Evolutionary conservation across 23 tunicate genomes (phyloP), one percentile per base, ranked within the genome.

Genomic region (Halocynthia aurantium): DNA sequence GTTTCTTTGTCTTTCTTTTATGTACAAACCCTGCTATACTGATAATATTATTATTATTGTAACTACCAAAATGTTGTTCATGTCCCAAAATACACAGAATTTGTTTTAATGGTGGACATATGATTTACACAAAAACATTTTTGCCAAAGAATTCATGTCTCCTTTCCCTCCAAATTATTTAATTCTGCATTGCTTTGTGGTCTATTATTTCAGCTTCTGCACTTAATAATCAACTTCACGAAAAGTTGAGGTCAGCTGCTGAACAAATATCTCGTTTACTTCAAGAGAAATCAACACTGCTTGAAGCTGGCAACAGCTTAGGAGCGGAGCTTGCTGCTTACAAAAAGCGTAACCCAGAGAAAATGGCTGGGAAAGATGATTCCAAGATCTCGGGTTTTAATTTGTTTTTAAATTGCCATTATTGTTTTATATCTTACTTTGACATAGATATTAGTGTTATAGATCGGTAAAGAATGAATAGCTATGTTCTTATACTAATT

Each of bases 261-360:
- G 21, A 53, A 52, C 78, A 74, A 53, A 74, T 74, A 20, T 50
- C 78, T n/a, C 55, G 55, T 50, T 56, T 87, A 6, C 69, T 22
- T 7, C 78, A 64, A 56, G 93, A 87, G 57, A 82, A 77, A 72
- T 74, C 73, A 15, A 75, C 72, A 73, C 73, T 87, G 8, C 81
- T 88, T 44, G 95, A 88, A 69, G 52, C 76, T 11, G 67, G 95
- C 19, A 88, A 88, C 77, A 73, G 73, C 10, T 64, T 88, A 77
- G 72, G 84, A 72, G 73, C 86, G 49, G 93, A 87, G 64, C 61
- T 87, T 9, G 61, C 21, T 8, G 12, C 78, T 13, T 20, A 62
- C 13, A 68, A 52, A 52, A 40, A 8, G 5, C n/a, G 6, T 52
- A 80, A 61, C 10, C 55, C 11, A 52, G 15, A 58, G 71, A 57